Conservation (phyloP, 1,140 invertebrate species). For the Camponotus pennsylvanicus region DNA sequence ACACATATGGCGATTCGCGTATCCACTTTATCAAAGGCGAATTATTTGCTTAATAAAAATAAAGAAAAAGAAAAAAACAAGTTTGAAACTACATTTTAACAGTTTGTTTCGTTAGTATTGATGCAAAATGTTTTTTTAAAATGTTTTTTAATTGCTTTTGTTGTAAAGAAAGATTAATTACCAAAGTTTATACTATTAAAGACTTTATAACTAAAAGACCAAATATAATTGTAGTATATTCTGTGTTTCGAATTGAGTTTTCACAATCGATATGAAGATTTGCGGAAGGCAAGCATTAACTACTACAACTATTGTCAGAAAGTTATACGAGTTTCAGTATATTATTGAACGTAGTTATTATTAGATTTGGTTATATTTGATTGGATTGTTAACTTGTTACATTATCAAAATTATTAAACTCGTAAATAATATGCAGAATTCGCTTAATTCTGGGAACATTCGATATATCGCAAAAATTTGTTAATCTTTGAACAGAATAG, state of each 20-base stretch:
- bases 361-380: slow-evolving; percentile 4
- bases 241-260: neutral
- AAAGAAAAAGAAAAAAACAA: neutral
- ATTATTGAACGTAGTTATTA: neutral
- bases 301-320: slow-evolving; percentile 7
- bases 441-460: neutral
- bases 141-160: too few species aligned
- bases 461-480: neutral
- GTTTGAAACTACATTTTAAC: neutral
- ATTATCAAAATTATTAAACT: slow-evolving; percentile 17
- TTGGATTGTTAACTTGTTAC: neutral
- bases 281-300: neutral
- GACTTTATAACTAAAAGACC: neutral
- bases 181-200: neutral
- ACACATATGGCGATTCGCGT: neutral
- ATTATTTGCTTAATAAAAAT: neutral
- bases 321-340: slow-evolving; percentile 23
- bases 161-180: neutral
- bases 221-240: neutral
- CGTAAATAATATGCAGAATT: neutral
- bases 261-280: neutral
- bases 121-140: neutral
- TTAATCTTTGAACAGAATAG: neutral
- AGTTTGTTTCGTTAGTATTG: neutral
- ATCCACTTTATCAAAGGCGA: slow-evolving; percentile 18